Evolutionary conservation across 2,113 vertebrate genomes (phyloP).

Genomic region (Daubentonia madagascariensis): DNA sequence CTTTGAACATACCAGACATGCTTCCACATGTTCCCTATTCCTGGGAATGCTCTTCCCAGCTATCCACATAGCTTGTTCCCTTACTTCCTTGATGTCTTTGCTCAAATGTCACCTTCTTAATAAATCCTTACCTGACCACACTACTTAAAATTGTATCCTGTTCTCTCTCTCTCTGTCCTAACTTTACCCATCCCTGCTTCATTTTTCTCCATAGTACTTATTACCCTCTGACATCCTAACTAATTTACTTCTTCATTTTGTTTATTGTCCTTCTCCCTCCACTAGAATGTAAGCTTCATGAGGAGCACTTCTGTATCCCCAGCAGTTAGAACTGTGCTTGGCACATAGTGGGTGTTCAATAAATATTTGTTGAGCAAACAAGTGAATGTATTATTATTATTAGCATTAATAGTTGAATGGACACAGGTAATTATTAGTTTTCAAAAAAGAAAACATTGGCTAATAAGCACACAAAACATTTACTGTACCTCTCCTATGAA

Average conservation of each 20-base stretch:
- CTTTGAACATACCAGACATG: neutral
- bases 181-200: neutral
- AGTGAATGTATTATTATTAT: neutral
- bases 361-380: neutral
- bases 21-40: neutral
- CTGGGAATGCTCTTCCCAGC: neutral
- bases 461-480: neutral
- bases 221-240: neutral
- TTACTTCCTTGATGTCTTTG: neutral
- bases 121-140: neutral
- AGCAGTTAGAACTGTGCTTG: neutral
- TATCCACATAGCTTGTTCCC: neutral
- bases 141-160: neutral
- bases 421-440: neutral
- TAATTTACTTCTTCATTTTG: neutral
- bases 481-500: neutral
- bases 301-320: neutral
- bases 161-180: neutral
- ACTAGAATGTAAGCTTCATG: neutral
- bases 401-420: neutral
- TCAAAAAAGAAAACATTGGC: neutral
- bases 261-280: neutral
- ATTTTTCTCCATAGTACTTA: neutral
- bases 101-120: neutral
- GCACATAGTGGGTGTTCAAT: neutral